Conservation (phyloP, 2,797 vertebrate genomes). For the Menidia menidia region DNA sequence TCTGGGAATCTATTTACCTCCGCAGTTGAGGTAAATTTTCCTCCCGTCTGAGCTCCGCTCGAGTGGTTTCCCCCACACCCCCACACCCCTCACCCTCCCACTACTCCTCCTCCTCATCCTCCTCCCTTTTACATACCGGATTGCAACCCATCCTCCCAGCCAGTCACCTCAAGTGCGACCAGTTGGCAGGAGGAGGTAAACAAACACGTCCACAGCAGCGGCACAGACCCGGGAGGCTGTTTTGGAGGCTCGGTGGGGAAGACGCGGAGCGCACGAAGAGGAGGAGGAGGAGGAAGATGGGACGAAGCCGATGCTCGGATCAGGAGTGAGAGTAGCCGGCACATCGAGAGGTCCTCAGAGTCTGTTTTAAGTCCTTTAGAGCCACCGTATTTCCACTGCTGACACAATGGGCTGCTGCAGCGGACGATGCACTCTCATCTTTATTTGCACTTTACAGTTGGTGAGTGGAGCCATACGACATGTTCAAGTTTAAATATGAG, state of each 20-base stretch:
- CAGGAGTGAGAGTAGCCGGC: slow-evolving; percentile 58
- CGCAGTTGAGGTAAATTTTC: slow-evolving; percentile 4
- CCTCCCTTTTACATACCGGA: slow-evolving; percentile 52
- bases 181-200: slow-evolving; percentile 38
- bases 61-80: slow-evolving; percentile 24
- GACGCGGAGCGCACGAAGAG: not conserved
- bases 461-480: slow-evolving; percentile 77
- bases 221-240: not conserved
- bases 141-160: slow-evolving; percentile 45
- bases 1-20: slow-evolving; percentile 44
- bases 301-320: slow-evolving; percentile 43
- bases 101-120: slow-evolving; percentile 19
- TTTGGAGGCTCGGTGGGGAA: slow-evolving; percentile 1
- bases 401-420: slow-evolving; percentile 91
- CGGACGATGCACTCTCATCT: slow-evolving; percentile 89
- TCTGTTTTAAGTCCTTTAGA: slow-evolving; percentile 38
- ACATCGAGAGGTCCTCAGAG: slow-evolving; percentile 34
- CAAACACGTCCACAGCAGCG: slow-evolving; percentile 11
- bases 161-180: slow-evolving; percentile 65
- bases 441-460: slow-evolving; percentile 90
- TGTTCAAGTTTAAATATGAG: slow-evolving; percentile 20
- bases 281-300: slow-evolving; percentile 58
- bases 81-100: slow-evolving; percentile 7
- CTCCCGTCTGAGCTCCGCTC: slow-evolving; percentile 19
- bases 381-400: slow-evolving; percentile 51